A percentile compares a stretch with the other conserved stretches of the same genome.
Conservation (phyloP, 2,797 vertebrate species). For the Liasis olivaceus region DNA sequence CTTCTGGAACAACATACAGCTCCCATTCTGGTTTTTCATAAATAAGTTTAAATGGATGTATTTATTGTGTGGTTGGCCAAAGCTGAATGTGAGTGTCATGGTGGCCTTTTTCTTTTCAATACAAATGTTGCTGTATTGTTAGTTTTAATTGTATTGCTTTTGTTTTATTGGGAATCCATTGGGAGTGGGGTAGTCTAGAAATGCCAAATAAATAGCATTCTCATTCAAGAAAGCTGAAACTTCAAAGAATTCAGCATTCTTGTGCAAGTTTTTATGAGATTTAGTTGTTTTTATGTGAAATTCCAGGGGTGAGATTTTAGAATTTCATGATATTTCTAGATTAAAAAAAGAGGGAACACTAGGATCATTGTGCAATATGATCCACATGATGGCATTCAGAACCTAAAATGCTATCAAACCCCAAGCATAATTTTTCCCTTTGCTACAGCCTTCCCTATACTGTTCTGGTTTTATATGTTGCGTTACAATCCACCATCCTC, state of each 20-base stretch:
- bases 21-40: neutral
- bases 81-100: neutral
- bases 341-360: neutral
- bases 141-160: neutral
- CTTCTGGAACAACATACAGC: neutral
- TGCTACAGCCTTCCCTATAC: neutral
- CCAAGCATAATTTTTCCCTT: neutral
- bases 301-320: neutral
- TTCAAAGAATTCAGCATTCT: neutral
- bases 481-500: neutral
- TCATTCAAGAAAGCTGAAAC: neutral
- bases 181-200: neutral
- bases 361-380: neutral
- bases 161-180: neutral
- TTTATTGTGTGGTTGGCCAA: neutral
- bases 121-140: neutral
- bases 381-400: neutral
- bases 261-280: neutral
- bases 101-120: neutral
- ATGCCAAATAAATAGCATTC: neutral
- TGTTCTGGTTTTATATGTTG: neutral
- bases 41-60: neutral
- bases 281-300: neutral
- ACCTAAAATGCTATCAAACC: neutral
- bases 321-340: neutral